Percentiles rank a stretch among this genome's conserved stretches.
Evolutionary conservation across 2,113 vertebrate genomes (phyloP).

Genomic region (Forbesichthys papilliferus): DNA sequence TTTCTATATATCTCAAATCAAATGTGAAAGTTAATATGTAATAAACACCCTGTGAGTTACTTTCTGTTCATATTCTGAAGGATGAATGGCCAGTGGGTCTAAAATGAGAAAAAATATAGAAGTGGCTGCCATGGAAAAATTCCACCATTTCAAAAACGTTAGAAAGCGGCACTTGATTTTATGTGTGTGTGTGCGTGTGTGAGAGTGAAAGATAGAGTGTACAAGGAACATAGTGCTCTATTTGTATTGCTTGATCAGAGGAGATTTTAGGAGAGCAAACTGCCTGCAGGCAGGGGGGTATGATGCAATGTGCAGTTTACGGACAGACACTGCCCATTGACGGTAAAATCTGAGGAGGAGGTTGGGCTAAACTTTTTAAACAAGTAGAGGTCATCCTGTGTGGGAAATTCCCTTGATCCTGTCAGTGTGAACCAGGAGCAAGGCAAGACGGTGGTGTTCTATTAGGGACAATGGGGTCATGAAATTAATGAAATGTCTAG

Average conservation of each 20-base stretch:
- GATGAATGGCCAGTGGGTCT: no score
- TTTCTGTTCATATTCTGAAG: no score
- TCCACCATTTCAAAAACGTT: conserved; percentile 44
- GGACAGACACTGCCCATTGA: conserved; percentile 73
- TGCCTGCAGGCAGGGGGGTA: conserved; percentile 34
- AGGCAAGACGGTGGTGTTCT: conserved; percentile 30
- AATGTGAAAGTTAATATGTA: no score
- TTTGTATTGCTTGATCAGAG: conserved; percentile 50
- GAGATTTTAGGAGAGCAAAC: conserved; percentile 53
- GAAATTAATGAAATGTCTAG: conserved; percentile 55
- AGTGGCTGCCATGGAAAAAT: conserved; percentile 11
- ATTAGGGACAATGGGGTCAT: conserved; percentile 44
- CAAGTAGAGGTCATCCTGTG: conserved; percentile 66
- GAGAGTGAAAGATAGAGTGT: conserved; percentile 13
- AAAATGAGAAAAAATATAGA: neutral
- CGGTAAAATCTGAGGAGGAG: conserved; percentile 74
- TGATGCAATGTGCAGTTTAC: conserved; percentile 76
- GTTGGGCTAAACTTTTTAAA: conserved; percentile 64
- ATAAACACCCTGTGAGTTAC: no score
- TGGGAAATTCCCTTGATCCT: conserved; percentile 75
- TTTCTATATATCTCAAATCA: no score
- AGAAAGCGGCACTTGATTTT: conserved; percentile 21
- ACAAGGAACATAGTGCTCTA: conserved; percentile 8
- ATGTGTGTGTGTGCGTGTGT: conserved; percentile 21
- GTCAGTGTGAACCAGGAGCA: conserved; percentile 42